phyloP scores from a whole-genome alignment of 2,888 invertebrate genomes.

The Pristionchus fissidentatus region DNA sequence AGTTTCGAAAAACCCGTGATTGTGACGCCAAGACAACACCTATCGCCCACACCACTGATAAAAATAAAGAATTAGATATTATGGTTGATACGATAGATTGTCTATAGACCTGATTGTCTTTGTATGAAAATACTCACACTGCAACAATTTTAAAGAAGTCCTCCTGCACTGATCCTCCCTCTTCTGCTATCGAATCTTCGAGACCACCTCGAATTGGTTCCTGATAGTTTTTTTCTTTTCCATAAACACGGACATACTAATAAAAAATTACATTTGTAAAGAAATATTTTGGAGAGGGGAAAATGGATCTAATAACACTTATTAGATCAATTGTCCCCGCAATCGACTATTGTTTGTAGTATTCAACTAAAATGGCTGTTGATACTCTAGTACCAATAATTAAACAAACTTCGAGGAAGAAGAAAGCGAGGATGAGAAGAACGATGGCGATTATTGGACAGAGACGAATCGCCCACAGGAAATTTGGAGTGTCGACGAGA shows the following conservation, averaged over 20 bases:
- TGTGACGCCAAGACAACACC: too few relatives aligned
- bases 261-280: background rate
- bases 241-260: background rate
- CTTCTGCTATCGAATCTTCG: background rate
- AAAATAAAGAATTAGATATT: too few relatives aligned
- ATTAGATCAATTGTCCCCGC: too few relatives aligned
- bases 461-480: slow-evolving; percentile 5
- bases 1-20: too few relatives aligned
- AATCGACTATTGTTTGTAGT: too few relatives aligned
- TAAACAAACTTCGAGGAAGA: slow-evolving; percentile 36
- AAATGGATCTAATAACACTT: too few relatives aligned
- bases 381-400: too few relatives aligned
- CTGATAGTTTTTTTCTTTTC: background rate
- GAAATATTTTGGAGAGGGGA: too few relatives aligned
- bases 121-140: slow-evolving; percentile 7
- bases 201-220: slow-evolving; percentile 25
- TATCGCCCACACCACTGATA: too few relatives aligned
- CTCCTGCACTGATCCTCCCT: background rate
- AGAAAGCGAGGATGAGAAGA: background rate
- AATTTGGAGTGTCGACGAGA: background rate
- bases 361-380: too few relatives aligned
- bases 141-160: background rate
- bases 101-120: too few relatives aligned
- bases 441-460: slow-evolving; percentile 21
- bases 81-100: too few relatives aligned